A percentile compares a stretch with the other conserved stretches of the same genome.
phyloP scores from a whole-genome alignment of 2,888 invertebrate species.

The Amphimallon solstitiale region DNA sequence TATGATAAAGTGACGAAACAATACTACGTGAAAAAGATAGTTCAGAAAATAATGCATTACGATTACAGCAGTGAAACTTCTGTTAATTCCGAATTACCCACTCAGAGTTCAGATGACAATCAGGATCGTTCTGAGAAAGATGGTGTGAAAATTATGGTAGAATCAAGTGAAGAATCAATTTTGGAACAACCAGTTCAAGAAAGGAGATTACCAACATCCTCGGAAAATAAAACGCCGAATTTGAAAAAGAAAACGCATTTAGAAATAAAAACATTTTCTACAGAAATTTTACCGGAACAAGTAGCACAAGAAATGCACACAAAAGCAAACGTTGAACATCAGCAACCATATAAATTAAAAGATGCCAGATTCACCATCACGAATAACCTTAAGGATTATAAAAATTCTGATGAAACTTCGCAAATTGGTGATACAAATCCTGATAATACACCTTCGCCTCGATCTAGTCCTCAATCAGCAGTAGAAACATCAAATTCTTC shows the following conservation, averaged over 20 bases:
- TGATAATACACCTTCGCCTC: not conserved
- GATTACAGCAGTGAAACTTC: constrained; percentile 61
- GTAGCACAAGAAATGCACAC: not conserved
- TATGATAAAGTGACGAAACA: constrained; percentile 71
- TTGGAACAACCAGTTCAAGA: constrained; percentile 44
- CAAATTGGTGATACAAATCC: constrained; percentile 20
- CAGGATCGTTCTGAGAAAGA: not conserved
- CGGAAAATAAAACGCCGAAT: constrained; percentile 3
- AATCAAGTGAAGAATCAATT: not conserved
- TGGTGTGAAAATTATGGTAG: not conserved
- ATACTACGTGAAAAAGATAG: constrained; percentile 72
- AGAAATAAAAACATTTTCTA: constrained; percentile 36
- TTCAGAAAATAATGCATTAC: constrained; percentile 69
- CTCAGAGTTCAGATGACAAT: not conserved
- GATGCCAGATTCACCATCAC: constrained; percentile 36
- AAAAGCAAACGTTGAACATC: not conserved
- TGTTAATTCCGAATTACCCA: constrained; percentile 18
- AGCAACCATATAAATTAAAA: constrained; percentile 30
- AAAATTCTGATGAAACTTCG: not conserved
- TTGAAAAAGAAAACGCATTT: constrained; percentile 1
- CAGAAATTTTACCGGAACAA: constrained; percentile 35
- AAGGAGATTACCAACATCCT: constrained; percentile 54
- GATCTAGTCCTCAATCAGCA: constrained; percentile 3
- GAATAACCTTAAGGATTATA: not conserved
- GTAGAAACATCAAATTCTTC: constrained; percentile 17